These are phyloP conservation scores for Dendrocincla fuliginosa DNA, from an alignment of 2,797 vertebrate species.

Conservation along the genomic window DNA sequence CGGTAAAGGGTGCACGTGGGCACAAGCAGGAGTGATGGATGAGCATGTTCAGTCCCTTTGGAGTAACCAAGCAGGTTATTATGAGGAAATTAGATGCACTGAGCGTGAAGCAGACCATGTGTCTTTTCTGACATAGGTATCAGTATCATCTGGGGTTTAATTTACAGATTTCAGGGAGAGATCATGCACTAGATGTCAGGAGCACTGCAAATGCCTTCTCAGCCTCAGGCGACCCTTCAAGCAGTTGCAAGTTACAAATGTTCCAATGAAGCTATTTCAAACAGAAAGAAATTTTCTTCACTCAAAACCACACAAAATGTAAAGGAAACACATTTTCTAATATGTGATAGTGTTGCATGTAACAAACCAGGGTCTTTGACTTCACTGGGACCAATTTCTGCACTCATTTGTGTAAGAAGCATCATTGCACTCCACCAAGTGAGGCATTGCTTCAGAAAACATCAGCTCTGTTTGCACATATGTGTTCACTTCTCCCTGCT, in stretches of 20 bases:
- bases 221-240: slow-evolving; percentile 36
- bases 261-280: slow-evolving; percentile 16
- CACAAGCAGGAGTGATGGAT: not conserved
- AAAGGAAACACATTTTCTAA: not conserved
- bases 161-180: not conserved
- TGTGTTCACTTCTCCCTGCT: not conserved
- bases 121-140: not conserved
- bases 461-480: not conserved
- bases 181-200: not conserved
- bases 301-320: not conserved
- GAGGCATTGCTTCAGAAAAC: not conserved
- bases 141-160: not conserved
- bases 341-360: not conserved
- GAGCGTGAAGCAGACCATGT: not conserved
- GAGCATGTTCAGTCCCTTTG: not conserved
- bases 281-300: not conserved
- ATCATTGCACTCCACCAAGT: not conserved
- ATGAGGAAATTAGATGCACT: not conserved
- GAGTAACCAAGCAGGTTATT: not conserved
- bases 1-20: fast-evolving
- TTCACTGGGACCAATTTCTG: not conserved
- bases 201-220: not conserved
- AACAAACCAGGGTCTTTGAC: not conserved
- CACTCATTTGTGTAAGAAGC: not conserved
- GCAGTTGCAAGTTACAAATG: not conserved